These are phyloP conservation scores for Drosophila sp. DNA, from an alignment of 1,140 invertebrate species.

Conservation along the genomic window DNA sequence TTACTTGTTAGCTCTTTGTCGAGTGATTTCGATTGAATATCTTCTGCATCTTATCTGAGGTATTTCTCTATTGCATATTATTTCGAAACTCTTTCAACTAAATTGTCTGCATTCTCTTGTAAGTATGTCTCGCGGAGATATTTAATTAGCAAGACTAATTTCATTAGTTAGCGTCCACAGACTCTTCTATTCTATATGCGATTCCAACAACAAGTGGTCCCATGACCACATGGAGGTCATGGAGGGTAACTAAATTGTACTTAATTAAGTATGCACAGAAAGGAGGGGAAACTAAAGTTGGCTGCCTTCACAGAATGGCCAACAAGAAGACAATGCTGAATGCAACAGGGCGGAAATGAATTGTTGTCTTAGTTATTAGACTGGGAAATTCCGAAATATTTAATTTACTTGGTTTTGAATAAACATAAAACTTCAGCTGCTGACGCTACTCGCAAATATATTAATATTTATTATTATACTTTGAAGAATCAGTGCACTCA, in stretches of 20 bases:
- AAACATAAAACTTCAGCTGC: too few species aligned
- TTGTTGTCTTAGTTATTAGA: neutral
- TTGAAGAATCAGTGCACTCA: too few species aligned
- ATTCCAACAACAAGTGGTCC: neutral
- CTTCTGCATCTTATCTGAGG: too few species aligned
- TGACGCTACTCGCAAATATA: too few species aligned
- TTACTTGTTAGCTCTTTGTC: too few species aligned
- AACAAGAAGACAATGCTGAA: neutral
- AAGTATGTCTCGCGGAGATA: neutral
- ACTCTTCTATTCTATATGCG: too few species aligned
- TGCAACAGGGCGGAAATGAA: neutral
- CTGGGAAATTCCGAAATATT: too few species aligned
- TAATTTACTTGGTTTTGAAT: too few species aligned
- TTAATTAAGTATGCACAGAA: constrained; percentile 4
- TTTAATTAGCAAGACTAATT: constrained; percentile 14
- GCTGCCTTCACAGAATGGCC: neutral
- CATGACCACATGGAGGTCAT: neutral
- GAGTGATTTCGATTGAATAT: too few species aligned
- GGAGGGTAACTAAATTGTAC: constrained; percentile 7
- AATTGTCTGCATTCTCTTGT: neutral
- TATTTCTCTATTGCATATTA: neutral
- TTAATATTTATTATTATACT: too few species aligned
- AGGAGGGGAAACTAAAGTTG: neutral
- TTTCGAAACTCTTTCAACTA: neutral
- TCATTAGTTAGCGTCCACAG: neutral